A percentile compares a stretch with the other conserved stretches of the same genome.
Evolutionary conservation across 1,140 invertebrate genomes (phyloP).

Genomic region (Meloidogyne exigua): DNA sequence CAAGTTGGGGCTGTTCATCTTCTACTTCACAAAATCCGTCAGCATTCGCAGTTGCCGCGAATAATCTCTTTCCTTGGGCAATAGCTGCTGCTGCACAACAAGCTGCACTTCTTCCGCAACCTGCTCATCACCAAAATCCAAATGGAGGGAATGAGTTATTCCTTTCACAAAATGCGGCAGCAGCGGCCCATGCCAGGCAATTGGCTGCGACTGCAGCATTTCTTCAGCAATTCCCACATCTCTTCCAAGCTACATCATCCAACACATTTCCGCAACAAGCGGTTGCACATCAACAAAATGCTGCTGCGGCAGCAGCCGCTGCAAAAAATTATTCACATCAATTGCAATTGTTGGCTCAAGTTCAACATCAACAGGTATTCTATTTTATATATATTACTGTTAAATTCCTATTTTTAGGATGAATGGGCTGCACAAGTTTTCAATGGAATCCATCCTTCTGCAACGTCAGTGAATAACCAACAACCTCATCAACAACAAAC

Average conservation of each 20-base stretch:
- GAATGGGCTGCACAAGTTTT: slow-evolving; percentile 27
- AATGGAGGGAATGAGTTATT: background rate
- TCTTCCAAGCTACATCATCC: slow-evolving; percentile 13
- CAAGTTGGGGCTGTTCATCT: slow-evolving; percentile 9
- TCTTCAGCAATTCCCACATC: slow-evolving; percentile 23
- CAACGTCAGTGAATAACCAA: background rate
- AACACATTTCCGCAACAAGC: slow-evolving; percentile 5
- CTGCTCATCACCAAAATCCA: background rate
- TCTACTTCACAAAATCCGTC: slow-evolving; percentile 11
- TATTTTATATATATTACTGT: background rate
- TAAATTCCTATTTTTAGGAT: background rate
- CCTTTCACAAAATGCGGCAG: slow-evolving; percentile 11
- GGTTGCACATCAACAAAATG: background rate
- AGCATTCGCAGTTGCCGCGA: slow-evolving; percentile 9
- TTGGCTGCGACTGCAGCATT: slow-evolving; percentile 21
- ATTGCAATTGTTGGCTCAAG: slow-evolving; percentile 19
- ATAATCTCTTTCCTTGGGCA: slow-evolving; percentile 23
- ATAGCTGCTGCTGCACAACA: slow-evolving; percentile 27
- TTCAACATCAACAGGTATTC: slow-evolving; percentile 8
- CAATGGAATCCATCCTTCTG: slow-evolving; percentile 11
- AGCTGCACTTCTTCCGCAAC: background rate
- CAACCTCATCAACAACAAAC: slow-evolving; percentile 15
- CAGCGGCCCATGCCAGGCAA: slow-evolving; percentile 18
- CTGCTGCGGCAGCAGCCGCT: background rate
- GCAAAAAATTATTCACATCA: slow-evolving; percentile 26